These are phyloP conservation scores for Clanis bilineata DNA, from an alignment of 2,888 invertebrate species.

Conservation along the genomic window DNA sequence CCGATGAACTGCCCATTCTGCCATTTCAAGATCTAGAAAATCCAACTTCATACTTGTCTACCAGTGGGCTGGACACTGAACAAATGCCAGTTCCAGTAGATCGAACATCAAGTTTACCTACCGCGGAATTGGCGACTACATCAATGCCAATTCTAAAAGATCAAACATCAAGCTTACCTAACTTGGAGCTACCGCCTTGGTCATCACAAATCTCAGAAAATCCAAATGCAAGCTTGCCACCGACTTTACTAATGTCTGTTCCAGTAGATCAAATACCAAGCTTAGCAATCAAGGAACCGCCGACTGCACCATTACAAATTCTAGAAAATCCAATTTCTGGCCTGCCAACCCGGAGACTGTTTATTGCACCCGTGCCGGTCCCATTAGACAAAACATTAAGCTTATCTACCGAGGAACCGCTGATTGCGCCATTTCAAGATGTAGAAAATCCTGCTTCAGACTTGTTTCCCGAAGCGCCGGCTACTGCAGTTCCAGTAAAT, in stretches of 20 bases:
- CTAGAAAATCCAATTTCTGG: not conserved
- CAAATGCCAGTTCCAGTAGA: not conserved
- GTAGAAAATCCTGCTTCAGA: not conserved
- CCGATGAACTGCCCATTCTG: not conserved
- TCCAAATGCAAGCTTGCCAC: not conserved
- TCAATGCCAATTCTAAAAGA: not conserved
- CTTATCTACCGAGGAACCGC: not conserved
- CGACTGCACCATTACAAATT: not conserved
- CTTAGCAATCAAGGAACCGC: not conserved
- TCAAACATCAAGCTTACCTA: not conserved
- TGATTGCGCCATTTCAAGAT: not conserved
- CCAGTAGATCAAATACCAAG: not conserved
- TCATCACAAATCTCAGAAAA: not conserved
- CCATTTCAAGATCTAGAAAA: not conserved
- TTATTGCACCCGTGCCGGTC: not conserved
- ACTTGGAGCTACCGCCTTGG: not conserved
- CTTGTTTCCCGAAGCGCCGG: not conserved
- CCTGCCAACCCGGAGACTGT: not conserved
- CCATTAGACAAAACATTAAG: not conserved
- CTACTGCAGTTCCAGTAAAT: not conserved
- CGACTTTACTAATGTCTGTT: not conserved
- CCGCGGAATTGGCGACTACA: not conserved
- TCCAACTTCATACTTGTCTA: not conserved
- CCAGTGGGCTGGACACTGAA: not conserved
- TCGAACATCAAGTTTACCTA: not conserved